Conservation (phyloP, 92 coral and sea anemone genomes). For the Epizoanthus ramosus region DNA sequence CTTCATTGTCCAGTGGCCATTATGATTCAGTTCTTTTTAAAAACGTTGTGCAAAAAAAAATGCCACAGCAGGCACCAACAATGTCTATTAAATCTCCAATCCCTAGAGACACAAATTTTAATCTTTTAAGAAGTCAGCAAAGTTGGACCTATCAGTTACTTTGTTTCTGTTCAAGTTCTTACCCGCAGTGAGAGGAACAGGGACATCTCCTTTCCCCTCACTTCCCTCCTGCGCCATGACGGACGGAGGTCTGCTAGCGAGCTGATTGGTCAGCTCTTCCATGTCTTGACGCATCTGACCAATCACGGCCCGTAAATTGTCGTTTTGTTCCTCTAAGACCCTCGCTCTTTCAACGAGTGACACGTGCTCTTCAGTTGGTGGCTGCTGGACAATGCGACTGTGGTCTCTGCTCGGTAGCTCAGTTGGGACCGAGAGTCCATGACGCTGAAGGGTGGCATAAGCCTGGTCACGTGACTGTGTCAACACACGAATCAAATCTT, state of each 20-base stretch:
- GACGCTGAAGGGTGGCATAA: conserved; percentile 83
- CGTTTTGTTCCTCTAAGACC: conserved; percentile 67
- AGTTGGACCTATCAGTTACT: too few species aligned
- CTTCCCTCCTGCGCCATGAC: conserved; percentile 54
- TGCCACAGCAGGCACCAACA: too few species aligned
- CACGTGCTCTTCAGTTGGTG: conserved; percentile 22
- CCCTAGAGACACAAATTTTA: too few species aligned
- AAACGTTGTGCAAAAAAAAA: too few species aligned
- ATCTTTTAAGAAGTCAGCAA: too few species aligned
- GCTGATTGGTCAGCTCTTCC: conserved; percentile 87
- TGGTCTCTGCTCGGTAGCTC: conserved; percentile 78
- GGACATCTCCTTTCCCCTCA: conserved; percentile 42
- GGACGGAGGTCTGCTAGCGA: conserved; percentile 72
- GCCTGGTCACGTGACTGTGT: conserved; percentile 92
- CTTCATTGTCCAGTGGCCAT: too few species aligned
- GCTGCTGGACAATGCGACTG: conserved; percentile 3
- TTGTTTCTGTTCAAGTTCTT: neutral
- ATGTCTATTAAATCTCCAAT: too few species aligned
- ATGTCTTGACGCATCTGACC: conserved; percentile 95
- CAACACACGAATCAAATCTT: conserved; percentile 79
- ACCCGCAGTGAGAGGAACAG: conserved; percentile 84
- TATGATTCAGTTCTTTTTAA: too few species aligned
- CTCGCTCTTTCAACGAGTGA: conserved; percentile 47
- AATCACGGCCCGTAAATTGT: conserved; percentile 76
- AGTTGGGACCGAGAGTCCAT: conserved; percentile 88